These are phyloP conservation scores for Epicampocera succincta DNA, from an alignment of 2,888 invertebrate genomes.

Conservation along the genomic window DNA sequence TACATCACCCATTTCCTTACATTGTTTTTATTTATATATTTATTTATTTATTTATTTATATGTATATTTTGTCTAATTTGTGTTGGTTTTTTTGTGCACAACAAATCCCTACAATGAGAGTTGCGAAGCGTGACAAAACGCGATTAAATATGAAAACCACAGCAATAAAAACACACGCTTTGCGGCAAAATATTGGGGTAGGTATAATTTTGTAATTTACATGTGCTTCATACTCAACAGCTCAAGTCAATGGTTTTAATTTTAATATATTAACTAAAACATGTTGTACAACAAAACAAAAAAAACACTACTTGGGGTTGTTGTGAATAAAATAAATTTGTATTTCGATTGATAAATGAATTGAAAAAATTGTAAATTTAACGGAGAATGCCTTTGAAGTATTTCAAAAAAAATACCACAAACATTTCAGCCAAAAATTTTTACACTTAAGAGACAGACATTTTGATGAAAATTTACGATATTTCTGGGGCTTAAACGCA, in stretches of 20 bases:
- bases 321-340: no score
- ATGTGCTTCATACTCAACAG: no score
- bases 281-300: no score
- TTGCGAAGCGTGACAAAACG: conserved; percentile 64
- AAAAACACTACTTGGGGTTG: no score
- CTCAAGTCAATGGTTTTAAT: no score
- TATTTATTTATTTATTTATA: not conserved
- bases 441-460: not conserved
- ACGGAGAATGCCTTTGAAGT: conserved; percentile 6
- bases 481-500: conserved; percentile 34
- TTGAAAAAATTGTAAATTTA: conserved; percentile 15
- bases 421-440: conserved; percentile 26
- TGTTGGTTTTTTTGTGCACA: conserved; percentile 16
- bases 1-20: no score
- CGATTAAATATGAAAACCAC: conserved; percentile 55
- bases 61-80: conserved; percentile 12
- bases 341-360: no score
- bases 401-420: conserved; percentile 22
- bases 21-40: no score
- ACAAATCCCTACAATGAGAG: conserved; percentile 37
- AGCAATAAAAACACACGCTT: not conserved
- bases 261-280: no score
- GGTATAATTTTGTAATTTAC: conserved; percentile 13
- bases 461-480: conserved; percentile 36
- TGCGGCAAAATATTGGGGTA: conserved; percentile 1